Base-by-base conservation (phyloP, 1,140 invertebrate species). In the Oncopeltus fasciatus region DNA sequence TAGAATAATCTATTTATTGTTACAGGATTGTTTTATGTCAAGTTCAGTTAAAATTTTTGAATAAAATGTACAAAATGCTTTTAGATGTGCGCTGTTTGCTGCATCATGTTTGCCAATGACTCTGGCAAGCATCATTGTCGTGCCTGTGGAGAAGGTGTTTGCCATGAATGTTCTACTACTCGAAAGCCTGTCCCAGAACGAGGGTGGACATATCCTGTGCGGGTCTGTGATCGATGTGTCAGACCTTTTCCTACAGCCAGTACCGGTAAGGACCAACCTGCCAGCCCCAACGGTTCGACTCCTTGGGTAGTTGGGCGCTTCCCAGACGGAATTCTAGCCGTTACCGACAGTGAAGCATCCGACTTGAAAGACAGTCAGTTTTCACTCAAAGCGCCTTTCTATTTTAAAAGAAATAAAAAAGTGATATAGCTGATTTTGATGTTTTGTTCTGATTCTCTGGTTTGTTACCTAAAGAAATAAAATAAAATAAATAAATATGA, bases 51-150 rank as follows among this genome's bases (percentile, higher is more conserved):
- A n/a, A n/a, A n/a, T n/a, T n/a, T n/a, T n/a, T n/a, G n/a, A n/a
- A n/a, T n/a, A n/a, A n/a, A n/a, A n/a, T n/a, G n/a, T n/a, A n/a
- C n/a, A n/a, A n/a, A n/a, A n/a, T n/a, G n/a, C 46, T 68, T 69
- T 57, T 68, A 83, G 79, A 69, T 81, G 57, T 90, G 87, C 72
- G 70, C 77, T 64, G 79, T 79, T 53, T 90, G 87, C 72, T 76
- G 80, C 64, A 74, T 70, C 58, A 67, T 69, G 18, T 84, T 85
- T 65, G 69, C 69, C 21, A 65, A 72, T 8, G 72, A 72, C 5
- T 77, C 77, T 24, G 74, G 77, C 2, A 90, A 88, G 65, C 89
- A 91, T 70, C 89, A 91, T 67, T 92, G 89, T 69, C 80, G 88
- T 27, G 76, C 81, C 0, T 91, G 85, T 70, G 85, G 85, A 20